These are phyloP conservation scores for Falco peregrinus DNA, from an alignment of 2,797 vertebrate species.

Conservation along the genomic window DNA sequence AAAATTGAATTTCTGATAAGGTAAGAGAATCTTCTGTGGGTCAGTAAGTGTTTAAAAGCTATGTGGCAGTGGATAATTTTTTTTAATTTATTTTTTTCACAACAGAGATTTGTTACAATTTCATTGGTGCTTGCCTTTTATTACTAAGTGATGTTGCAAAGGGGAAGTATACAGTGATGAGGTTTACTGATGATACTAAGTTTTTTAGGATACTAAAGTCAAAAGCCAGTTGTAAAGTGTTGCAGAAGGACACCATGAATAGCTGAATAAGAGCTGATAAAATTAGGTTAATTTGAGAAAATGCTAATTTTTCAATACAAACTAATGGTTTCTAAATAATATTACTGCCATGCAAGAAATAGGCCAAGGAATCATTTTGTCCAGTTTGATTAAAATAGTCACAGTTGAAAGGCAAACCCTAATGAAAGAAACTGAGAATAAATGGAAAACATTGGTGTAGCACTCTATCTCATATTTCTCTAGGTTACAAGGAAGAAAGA, in stretches of 20 bases:
- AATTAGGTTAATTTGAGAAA: neutral
- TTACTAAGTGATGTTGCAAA: neutral
- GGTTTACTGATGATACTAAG: neutral
- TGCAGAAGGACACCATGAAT: neutral
- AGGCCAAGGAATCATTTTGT: neutral
- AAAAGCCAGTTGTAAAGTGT: neutral
- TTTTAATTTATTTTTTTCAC: neutral
- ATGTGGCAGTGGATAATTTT: neutral
- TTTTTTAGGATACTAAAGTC: neutral
- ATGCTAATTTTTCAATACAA: neutral
- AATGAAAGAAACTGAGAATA: neutral
- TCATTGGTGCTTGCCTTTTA: neutral
- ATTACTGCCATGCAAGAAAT: neutral
- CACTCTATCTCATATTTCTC: neutral
- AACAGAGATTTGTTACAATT: neutral
- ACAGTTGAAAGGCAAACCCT: neutral
- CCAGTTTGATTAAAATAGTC: neutral
- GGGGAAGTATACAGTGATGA: neutral
- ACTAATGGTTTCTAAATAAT: neutral
- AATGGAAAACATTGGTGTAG: neutral
- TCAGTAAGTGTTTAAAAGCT: neutral
- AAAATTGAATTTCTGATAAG: neutral
- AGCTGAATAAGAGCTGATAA: neutral
- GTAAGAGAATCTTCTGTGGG: neutral
- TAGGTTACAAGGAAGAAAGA: neutral